Conservation (phyloP, 2,888 invertebrate species). For the Oeneis ivallda region DNA sequence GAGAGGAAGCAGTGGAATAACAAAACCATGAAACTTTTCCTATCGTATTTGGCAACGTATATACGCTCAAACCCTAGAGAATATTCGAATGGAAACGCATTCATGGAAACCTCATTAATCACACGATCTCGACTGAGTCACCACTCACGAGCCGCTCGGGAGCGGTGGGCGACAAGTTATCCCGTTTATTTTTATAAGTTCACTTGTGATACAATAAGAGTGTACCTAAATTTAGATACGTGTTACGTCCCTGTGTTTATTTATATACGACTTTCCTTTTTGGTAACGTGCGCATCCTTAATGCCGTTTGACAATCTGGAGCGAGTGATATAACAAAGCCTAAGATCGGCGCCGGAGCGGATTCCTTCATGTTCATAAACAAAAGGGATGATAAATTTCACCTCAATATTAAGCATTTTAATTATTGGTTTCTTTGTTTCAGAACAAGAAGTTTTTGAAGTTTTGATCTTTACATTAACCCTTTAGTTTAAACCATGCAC, state of each 20-base stretch:
- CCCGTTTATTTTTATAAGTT: slow-evolving; percentile 64
- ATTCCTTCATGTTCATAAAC: slow-evolving; percentile 17
- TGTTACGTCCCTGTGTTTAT: slow-evolving; percentile 44
- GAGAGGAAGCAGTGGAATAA: too few relatives aligned
- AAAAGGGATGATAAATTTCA: slow-evolving; percentile 11
- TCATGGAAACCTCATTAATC: slow-evolving; percentile 58
- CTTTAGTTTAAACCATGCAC: too few relatives aligned
- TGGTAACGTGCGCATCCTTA: slow-evolving; percentile 36
- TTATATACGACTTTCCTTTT: slow-evolving; percentile 40
- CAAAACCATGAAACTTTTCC: too few relatives aligned
- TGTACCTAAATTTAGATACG: slow-evolving; percentile 53
- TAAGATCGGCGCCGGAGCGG: slow-evolving; percentile 7
- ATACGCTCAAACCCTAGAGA: slow-evolving; percentile 2
- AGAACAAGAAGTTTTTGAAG: neutral
- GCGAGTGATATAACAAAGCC: slow-evolving; percentile 28
- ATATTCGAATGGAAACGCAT: slow-evolving; percentile 45
- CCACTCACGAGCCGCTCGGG: slow-evolving; percentile 49
- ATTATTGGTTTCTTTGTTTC: neutral
- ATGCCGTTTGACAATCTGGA: slow-evolving; percentile 31
- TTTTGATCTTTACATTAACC: neutral
- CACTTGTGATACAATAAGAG: slow-evolving; percentile 63
- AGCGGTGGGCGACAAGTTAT: slow-evolving; percentile 64
- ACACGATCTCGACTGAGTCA: slow-evolving; percentile 52
- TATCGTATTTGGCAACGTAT: neutral
- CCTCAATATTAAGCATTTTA: neutral